A percentile compares a stretch with the other conserved stretches of the same genome.
These are phyloP conservation scores for Odontomyia ornata DNA, from an alignment of 2,888 invertebrate species.

Conservation along the genomic window DNA sequence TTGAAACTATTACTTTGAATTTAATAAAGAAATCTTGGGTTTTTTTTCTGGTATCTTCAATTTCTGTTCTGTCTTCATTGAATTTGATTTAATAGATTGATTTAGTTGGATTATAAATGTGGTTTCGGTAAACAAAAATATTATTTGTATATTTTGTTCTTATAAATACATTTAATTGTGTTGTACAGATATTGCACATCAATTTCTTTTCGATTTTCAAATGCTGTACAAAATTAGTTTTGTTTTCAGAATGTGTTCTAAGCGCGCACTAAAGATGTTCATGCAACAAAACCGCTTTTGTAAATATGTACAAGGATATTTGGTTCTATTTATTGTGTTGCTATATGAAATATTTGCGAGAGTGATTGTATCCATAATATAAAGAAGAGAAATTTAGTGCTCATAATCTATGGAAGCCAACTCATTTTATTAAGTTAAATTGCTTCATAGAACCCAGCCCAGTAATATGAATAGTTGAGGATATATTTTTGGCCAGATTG, in stretches of 20 bases:
- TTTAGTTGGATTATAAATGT: conserved; percentile 11
- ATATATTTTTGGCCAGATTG: too few species aligned
- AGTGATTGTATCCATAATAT: not conserved
- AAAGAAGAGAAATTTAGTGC: too few species aligned
- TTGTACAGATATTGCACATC: conserved; percentile 37
- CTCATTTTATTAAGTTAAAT: too few species aligned
- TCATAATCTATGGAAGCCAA: too few species aligned
- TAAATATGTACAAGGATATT: conserved; percentile 31
- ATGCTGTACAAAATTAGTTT: conserved; percentile 40
- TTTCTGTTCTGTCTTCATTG: conserved; percentile 14
- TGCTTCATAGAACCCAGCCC: too few species aligned
- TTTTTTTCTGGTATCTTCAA: conserved; percentile 32
- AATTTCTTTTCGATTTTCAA: conserved; percentile 17
- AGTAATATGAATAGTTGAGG: too few species aligned
- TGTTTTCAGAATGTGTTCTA: conserved; percentile 41
- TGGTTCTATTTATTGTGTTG: conserved; percentile 21
- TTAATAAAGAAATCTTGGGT: conserved; percentile 14
- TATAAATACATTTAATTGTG: conserved; percentile 2
- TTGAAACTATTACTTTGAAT: conserved; percentile 21
- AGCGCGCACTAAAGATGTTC: conserved; percentile 30
- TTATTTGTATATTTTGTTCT: conserved; percentile 3
- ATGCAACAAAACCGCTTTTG: conserved; percentile 40
- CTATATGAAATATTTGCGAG: conserved; percentile 1
- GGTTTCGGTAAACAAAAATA: conserved; percentile 30
- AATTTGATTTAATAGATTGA: conserved; percentile 9